Base-by-base conservation (phyloP, 2,888 invertebrate genomes). In the Drosophila setosimentum region DNA sequence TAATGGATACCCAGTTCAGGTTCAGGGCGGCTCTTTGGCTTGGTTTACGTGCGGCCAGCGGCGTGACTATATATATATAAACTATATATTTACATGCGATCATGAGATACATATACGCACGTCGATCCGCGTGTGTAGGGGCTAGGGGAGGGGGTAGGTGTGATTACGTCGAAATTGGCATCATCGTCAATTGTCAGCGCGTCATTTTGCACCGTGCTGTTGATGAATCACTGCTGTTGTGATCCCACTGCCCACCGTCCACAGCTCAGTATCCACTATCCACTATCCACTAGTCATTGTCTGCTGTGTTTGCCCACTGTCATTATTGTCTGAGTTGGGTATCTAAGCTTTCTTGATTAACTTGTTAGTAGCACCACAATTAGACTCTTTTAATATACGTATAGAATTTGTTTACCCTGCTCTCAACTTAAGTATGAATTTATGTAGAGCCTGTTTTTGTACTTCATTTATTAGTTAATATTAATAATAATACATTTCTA, bases 31-130 rank as follows among this genome's bases (percentile, higher is more conserved):
- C 62, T 57, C 32, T 55, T 71, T 55, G 76, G 21, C 35, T 71
- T 60, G 72, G 62, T 54, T 76, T 78, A 83, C 81, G 78, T 83
- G 83, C 76, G 55, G 48, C 55, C 63, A 57, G 13, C 57, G 55
- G 16, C 63, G 40, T 53, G 13, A n/a, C 42, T n/a, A 13, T 53
- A 33, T 24, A 8, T 18, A 27, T 8, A 13, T 48, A 29, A n/a
- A n/a, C n/a, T 49, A 49, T 6, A 18, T 29, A 27, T 27, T 4
- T 27, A 18, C 4, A 18, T 8, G 27, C 35, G 51, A 27, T 55
- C 48, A 24, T 30, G 45, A 45, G 42, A n/a, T 49, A 48, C 48
- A 16, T 16, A 33, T 53, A 69, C 68, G 60, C 64, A 61, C 48
- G 33, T 42, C 53, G 35, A 63, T 32, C 42, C 30, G 48, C 51